Base-by-base conservation (phyloP, 2,113 vertebrate genomes). In the Brachyhypopomus occidentalis region DNA sequence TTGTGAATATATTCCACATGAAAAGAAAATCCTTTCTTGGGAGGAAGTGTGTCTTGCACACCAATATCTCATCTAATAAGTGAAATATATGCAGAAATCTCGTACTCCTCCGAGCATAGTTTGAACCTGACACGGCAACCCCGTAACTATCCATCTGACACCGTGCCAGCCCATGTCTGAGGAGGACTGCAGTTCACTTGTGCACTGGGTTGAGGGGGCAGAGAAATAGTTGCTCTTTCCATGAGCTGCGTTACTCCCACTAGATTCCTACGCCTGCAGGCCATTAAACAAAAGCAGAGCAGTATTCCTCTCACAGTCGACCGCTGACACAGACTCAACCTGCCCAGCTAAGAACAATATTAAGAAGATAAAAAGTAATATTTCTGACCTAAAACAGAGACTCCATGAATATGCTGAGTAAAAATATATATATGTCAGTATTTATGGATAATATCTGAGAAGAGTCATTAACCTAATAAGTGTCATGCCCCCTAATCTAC, bases 31-130 rank as follows among this genome's bases (percentile, higher is more conserved):
- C 56, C 72, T 30, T 72, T 58, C 72, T 77, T 76, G 66, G 77
- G 55, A 85, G 73, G 75, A 78, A 76, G 85, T 75, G 72, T 80
- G 70, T 84, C 75, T 84, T 63, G 88, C 82, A 85, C 60, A 19
- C 78, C 77, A 79, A 87, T 85, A 86, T 67, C 85, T 89, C 83
- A 79, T 63, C 74, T 84, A 80, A 85, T 81, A 71, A 77, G 48
- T 63, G 60, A 80, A 89, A 80, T 75, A 82, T 81, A 82, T 11
- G 16, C 72, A 72, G 75, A 86, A 85, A 86, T 84, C 85, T 84
- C 63, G 63, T 67, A 84, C 86, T 90, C 84, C 86, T 83, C 77
- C 76, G 78, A 72, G 86, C 82, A 91, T 92, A 86, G 88, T 87
- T 87, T 80, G 77, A 79, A 67, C 64, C 80, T 89, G 86, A 88